These are phyloP conservation scores for Acleris cristana DNA, from an alignment of 2,888 invertebrate genomes.

Conservation along the genomic window DNA sequence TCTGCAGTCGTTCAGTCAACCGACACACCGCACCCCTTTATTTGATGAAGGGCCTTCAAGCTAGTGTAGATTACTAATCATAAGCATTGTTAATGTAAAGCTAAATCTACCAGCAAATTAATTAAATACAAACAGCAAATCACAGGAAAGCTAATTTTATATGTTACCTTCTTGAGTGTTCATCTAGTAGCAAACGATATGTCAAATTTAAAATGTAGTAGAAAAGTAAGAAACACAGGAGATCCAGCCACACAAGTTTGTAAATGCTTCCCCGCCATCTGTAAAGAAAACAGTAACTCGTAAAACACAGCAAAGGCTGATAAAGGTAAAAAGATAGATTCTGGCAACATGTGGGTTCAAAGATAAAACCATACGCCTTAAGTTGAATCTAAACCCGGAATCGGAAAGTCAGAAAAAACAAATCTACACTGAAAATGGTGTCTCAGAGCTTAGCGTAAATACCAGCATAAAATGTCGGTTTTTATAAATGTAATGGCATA, in stretches of 20 bases:
- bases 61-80: slow-evolving; percentile 13
- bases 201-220: slow-evolving; percentile 91
- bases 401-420: no score
- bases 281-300: slow-evolving; percentile 59
- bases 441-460: no score
- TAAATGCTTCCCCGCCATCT: slow-evolving; percentile 98
- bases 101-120: background rate
- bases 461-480: no score
- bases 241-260: slow-evolving; percentile 96
- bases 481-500: no score
- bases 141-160: slow-evolving; percentile 16
- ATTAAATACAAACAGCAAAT: slow-evolving; percentile 27
- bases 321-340: no score
- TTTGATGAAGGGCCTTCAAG: slow-evolving; percentile 21
- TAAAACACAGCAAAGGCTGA: no score
- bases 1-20: slow-evolving; percentile 21
- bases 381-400: no score
- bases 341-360: no score
- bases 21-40: slow-evolving; percentile 27
- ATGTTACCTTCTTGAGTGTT: slow-evolving; percentile 87
- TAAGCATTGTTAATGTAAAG: slow-evolving; percentile 10
- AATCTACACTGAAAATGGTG: no score
- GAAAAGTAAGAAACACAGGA: slow-evolving; percentile 89
- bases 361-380: no score
- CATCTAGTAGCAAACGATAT: slow-evolving; percentile 89